A percentile compares a stretch with the other conserved stretches of the same genome.
Evolutionary conservation across 2,888 invertebrate species (phyloP).

Genomic region (Diachrysia chrysitis): DNA sequence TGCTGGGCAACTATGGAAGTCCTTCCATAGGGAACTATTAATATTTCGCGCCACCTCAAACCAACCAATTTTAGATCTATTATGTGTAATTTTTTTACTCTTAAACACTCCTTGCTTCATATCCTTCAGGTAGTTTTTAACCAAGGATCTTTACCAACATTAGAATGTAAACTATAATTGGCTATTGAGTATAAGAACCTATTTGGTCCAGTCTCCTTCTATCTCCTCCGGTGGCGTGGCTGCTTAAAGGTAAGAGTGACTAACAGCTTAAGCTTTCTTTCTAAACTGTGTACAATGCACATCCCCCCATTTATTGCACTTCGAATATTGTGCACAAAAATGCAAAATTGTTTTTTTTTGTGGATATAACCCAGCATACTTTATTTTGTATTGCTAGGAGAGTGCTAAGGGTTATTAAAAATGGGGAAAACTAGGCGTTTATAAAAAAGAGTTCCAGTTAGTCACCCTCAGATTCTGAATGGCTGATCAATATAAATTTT

Average conservation of each 20-base stretch:
- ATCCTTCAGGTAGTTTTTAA: too few species aligned
- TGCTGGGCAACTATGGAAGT: too few species aligned
- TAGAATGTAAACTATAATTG: neutral
- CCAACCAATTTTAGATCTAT: too few species aligned
- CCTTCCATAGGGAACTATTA: too few species aligned
- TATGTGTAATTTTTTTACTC: too few species aligned
- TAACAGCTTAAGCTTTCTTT: conserved; percentile 52
- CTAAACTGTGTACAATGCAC: conserved; percentile 30
- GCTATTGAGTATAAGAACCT: conserved; percentile 31
- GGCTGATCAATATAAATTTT: too few species aligned
- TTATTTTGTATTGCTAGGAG: neutral
- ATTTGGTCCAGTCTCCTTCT: conserved; percentile 33
- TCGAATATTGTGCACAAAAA: conserved; percentile 19
- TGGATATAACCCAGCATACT: neutral
- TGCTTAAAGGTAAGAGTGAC: conserved; percentile 54
- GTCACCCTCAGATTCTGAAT: too few species aligned
- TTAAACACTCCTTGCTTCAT: too few species aligned
- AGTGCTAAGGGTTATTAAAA: neutral
- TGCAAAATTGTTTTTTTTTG: neutral
- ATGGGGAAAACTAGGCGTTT: too few species aligned
- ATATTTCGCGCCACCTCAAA: too few species aligned
- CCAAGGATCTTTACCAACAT: too few species aligned
- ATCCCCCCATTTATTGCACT: conserved; percentile 33
- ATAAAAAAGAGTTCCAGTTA: too few species aligned
- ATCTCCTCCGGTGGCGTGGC: conserved; percentile 32